These are phyloP conservation scores for Chirona hameri DNA, from an alignment of 2,888 invertebrate species.

Conservation along the genomic window DNA sequence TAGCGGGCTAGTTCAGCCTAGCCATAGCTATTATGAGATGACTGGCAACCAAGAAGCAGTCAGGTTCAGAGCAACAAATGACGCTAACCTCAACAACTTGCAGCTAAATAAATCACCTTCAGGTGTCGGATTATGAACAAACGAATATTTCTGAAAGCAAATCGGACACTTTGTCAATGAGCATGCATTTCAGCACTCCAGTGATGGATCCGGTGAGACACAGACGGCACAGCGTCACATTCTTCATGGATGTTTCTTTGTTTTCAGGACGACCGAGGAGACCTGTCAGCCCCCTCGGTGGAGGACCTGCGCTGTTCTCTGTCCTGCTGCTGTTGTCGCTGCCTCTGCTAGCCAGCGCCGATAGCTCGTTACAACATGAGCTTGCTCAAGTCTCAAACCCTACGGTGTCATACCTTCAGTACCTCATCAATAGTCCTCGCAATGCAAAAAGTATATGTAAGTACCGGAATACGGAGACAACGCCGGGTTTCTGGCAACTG, in stretches of 20 bases:
- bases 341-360: neutral
- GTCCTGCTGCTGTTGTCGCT: neutral
- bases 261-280: slow-evolving; percentile 7
- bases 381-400: neutral
- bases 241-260: neutral
- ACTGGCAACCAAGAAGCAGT: too few relatives aligned
- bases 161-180: too few relatives aligned
- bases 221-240: neutral
- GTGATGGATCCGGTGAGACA: too few relatives aligned
- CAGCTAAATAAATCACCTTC: too few relatives aligned
- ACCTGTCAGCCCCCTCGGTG: neutral
- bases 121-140: too few relatives aligned
- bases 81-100: too few relatives aligned
- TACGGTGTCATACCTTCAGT: neutral
- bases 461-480: neutral
- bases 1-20: too few relatives aligned
- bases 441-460: neutral
- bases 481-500: too few relatives aligned
- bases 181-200: too few relatives aligned
- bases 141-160: too few relatives aligned
- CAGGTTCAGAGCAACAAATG: too few relatives aligned
- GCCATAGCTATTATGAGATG: too few relatives aligned
- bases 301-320: neutral
- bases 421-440: neutral
- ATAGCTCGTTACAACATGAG: neutral